Conservation (phyloP, 2,113 vertebrate species). For the Larimichthys polyactis region DNA sequence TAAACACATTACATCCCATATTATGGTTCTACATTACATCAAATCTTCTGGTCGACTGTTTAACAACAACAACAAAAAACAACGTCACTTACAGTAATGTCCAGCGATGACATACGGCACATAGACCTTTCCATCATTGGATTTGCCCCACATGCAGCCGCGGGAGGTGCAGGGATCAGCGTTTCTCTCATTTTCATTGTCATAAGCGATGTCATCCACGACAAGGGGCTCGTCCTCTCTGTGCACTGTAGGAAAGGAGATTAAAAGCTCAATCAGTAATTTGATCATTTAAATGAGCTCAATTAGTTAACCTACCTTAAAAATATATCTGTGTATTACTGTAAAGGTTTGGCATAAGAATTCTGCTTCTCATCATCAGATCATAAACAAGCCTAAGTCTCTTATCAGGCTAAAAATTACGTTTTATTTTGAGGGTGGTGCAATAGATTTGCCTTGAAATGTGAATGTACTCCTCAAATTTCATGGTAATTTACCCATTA, state of each 20-base stretch:
- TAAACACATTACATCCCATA: background rate
- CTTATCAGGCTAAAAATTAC: no score
- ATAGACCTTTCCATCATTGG: slow-evolving; percentile 66
- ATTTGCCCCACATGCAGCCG: slow-evolving; percentile 76
- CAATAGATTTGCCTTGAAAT: no score
- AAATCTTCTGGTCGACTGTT: background rate
- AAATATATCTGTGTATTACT: no score
- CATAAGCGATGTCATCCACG: slow-evolving; percentile 76
- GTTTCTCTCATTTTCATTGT: slow-evolving; percentile 63
- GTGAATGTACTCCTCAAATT: no score
- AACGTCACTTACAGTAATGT: slow-evolving; percentile 65
- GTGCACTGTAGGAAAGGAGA: slow-evolving; percentile 51
- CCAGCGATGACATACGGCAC: slow-evolving; percentile 73
- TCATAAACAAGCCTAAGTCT: no score
- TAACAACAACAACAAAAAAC: background rate
- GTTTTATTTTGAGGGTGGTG: no score
- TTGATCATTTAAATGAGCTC: background rate
- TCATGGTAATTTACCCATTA: no score
- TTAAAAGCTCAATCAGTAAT: background rate
- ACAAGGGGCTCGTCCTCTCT: slow-evolving; percentile 61
- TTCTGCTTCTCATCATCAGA: no score
- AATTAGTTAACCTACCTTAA: no score
- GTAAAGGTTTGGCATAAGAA: no score
- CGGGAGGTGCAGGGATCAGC: slow-evolving; percentile 78
- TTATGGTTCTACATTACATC: background rate